phyloP scores from a whole-genome alignment of 2,888 invertebrate species.

The Trichogramma dendrolimi region DNA sequence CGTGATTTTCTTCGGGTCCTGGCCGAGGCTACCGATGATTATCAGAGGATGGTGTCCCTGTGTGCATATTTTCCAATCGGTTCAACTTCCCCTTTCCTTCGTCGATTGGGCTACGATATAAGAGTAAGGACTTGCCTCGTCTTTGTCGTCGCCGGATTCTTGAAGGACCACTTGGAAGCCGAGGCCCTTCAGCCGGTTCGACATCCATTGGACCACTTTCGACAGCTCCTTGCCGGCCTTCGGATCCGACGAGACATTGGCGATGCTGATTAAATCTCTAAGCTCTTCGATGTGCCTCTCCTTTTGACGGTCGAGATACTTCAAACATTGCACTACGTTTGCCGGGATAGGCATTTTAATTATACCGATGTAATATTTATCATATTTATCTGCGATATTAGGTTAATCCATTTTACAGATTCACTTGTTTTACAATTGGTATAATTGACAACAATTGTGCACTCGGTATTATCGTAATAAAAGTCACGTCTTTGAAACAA shows the following conservation, averaged over 20 bases:
- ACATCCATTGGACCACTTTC: conserved; percentile 46
- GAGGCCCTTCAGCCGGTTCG: conserved; percentile 48
- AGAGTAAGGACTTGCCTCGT: conserved; percentile 7
- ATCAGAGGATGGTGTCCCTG: conserved; percentile 47
- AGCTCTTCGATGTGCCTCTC: conserved; percentile 44
- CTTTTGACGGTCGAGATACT: conserved; percentile 48
- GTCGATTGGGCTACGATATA: no score
- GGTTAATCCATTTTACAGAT: conserved; percentile 11
- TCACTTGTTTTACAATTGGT: conserved; percentile 16
- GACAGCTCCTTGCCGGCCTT: conserved; percentile 41
- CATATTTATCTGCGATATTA: neutral
- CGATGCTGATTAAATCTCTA: conserved; percentile 45
- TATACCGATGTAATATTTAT: neutral
- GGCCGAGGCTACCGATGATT: conserved; percentile 47
- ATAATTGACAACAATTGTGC: neutral
- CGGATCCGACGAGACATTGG: conserved; percentile 47
- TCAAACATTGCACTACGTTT: conserved; percentile 46
- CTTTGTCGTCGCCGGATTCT: conserved; percentile 11
- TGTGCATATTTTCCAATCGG: neutral
- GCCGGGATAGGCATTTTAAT: conserved; percentile 43
- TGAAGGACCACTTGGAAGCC: conserved; percentile 42
- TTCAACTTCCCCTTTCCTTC: no score
- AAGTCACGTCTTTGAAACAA: neutral
- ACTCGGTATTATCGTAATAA: neutral
- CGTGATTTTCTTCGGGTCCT: conserved; percentile 47